phyloP scores from a whole-genome alignment of 1,140 invertebrate species.

The Orchestia grillus region DNA sequence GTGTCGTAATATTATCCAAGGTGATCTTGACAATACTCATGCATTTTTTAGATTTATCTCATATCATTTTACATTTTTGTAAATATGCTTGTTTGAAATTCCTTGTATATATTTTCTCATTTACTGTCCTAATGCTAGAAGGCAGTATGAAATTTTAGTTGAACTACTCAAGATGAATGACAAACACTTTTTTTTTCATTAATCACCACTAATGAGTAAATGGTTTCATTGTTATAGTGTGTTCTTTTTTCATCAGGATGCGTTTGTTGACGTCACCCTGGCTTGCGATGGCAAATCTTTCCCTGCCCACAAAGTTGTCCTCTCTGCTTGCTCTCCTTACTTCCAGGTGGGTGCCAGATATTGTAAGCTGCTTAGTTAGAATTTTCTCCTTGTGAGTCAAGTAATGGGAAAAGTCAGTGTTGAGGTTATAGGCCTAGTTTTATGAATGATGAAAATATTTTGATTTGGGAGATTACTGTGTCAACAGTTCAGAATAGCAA shows the following conservation, averaged over 20 bases:
- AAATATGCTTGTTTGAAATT: too few species aligned
- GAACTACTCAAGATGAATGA: too few species aligned
- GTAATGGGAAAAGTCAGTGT: background rate
- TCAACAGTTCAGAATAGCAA: background rate
- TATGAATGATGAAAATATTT: background rate
- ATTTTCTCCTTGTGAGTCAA: background rate
- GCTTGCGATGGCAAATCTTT: slow-evolving; percentile 92
- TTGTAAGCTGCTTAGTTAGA: background rate
- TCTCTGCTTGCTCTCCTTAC: slow-evolving; percentile 94
- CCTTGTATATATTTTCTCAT: too few species aligned
- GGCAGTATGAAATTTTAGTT: too few species aligned
- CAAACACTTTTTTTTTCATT: too few species aligned
- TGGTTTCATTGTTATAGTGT: background rate
- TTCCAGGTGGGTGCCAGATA: slow-evolving; percentile 73
- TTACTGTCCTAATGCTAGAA: too few species aligned
- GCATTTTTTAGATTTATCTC: too few species aligned
- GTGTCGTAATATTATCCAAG: too few species aligned
- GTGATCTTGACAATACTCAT: too few species aligned
- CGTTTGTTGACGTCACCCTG: slow-evolving; percentile 81
- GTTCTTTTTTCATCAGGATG: slow-evolving; percentile 66
- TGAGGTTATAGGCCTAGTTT: background rate
- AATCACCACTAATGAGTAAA: too few species aligned
- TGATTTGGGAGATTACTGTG: too few species aligned
- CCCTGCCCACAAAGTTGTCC: slow-evolving; percentile 92
- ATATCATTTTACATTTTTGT: too few species aligned